Evolutionary conservation across 2,113 vertebrate genomes (phyloP).

Genomic region (Neolamprologus falcicula): DNA sequence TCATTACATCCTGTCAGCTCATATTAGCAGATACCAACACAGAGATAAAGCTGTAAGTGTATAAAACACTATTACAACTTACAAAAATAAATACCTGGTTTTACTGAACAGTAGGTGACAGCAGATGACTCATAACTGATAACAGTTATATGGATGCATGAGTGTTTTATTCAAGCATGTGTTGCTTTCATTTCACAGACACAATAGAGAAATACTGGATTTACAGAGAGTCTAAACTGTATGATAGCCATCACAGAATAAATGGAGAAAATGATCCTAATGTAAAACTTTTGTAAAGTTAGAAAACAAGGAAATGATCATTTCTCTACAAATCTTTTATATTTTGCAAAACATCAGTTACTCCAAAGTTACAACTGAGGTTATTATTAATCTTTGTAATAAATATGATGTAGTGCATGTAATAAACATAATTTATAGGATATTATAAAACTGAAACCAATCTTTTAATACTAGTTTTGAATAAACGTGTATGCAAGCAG

Average conservation of each 20-base stretch:
- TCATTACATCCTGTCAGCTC: not conserved
- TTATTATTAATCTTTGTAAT: not conserved
- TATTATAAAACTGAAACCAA: not conserved
- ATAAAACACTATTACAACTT: not conserved
- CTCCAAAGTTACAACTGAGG: not conserved
- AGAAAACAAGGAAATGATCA: not conserved
- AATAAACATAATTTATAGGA: fast-evolving
- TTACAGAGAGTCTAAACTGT: not conserved
- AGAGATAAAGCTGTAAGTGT: not conserved
- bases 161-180: not conserved
- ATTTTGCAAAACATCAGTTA: not conserved
- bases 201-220: not conserved
- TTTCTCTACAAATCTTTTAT: not conserved
- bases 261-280: not conserved
- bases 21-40: not conserved
- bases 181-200: not conserved
- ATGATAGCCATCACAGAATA: not conserved
- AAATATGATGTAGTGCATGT: not conserved
- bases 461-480: not conserved
- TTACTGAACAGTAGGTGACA: not conserved
- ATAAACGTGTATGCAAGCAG: not conserved
- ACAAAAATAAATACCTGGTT: not conserved
- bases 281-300: not conserved
- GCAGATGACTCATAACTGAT: not conserved
- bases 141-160: not conserved